phyloP scores from a whole-genome alignment of 2,797 vertebrate species.

The Tangara arthus region DNA sequence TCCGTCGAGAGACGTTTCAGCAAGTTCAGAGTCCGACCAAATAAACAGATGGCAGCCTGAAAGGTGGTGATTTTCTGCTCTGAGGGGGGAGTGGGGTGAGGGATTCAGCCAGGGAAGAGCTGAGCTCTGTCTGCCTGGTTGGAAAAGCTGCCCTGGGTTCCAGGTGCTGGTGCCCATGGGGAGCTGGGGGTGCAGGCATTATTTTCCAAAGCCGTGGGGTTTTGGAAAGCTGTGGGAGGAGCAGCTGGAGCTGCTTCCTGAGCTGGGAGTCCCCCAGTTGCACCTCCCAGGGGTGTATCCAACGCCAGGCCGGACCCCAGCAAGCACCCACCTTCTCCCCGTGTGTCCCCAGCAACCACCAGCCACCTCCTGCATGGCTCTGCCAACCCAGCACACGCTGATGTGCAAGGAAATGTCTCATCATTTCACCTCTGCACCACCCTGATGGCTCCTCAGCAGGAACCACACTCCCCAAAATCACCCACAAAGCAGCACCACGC shows the following conservation, averaged over 20 bases:
- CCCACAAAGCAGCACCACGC: accelerated
- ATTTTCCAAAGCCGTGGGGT: accelerated
- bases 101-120: neutral
- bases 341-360: accelerated
- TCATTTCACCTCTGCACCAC: accelerated
- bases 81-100: neutral
- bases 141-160: neutral
- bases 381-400: accelerated
- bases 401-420: neutral
- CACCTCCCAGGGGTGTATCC: neutral
- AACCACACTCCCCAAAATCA: neutral
- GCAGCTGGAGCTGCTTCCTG: neutral
- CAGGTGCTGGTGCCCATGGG: accelerated
- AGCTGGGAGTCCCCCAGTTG: neutral
- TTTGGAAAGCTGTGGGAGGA: neutral
- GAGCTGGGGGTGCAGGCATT: neutral
- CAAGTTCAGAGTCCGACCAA: neutral
- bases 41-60: slow-evolving; percentile 43
- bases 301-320: neutral
- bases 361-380: accelerated
- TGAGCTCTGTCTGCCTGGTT: neutral
- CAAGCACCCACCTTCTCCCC: neutral
- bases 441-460: accelerated
- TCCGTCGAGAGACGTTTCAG: slow-evolving; percentile 43
- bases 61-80: slow-evolving; percentile 15